Evolutionary conservation across 2,113 vertebrate species (phyloP).

Genomic region (Chaenocephalus aceratus): DNA sequence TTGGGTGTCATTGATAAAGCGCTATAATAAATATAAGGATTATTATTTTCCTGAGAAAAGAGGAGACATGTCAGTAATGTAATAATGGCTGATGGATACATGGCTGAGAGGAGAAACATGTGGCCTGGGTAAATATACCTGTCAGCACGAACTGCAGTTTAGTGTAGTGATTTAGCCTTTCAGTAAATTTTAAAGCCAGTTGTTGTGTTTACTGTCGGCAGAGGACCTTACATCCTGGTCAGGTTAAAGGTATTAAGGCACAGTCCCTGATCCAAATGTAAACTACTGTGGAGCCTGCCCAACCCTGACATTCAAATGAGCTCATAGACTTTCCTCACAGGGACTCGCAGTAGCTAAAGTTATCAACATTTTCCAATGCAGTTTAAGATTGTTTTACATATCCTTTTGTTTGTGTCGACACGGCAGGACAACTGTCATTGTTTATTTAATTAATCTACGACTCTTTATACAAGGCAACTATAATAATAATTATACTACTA

Average conservation of each 20-base stretch:
- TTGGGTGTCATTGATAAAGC: no score
- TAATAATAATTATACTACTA: no score
- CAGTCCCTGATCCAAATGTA: constrained; percentile 2
- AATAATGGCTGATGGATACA: background rate
- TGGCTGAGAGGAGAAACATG: background rate
- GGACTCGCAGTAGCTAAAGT: background rate
- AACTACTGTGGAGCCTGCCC: background rate
- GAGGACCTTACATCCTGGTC: constrained; percentile 13
- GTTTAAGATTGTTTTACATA: background rate
- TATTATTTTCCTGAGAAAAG: no score
- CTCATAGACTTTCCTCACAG: background rate
- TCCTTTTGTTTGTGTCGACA: background rate
- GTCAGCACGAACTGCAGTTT: background rate
- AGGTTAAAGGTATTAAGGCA: background rate
- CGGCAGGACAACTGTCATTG: background rate
- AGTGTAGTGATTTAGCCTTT: background rate
- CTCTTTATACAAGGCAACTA: no score
- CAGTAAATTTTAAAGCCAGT: background rate
- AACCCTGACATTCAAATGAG: background rate
- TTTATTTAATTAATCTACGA: background rate
- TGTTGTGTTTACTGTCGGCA: background rate
- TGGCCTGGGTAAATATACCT: background rate
- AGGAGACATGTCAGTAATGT: background rate
- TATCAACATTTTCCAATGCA: background rate
- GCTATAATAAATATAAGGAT: no score